Conservation (phyloP, 1,140 invertebrate genomes). For the Diorhabda elongata region DNA sequence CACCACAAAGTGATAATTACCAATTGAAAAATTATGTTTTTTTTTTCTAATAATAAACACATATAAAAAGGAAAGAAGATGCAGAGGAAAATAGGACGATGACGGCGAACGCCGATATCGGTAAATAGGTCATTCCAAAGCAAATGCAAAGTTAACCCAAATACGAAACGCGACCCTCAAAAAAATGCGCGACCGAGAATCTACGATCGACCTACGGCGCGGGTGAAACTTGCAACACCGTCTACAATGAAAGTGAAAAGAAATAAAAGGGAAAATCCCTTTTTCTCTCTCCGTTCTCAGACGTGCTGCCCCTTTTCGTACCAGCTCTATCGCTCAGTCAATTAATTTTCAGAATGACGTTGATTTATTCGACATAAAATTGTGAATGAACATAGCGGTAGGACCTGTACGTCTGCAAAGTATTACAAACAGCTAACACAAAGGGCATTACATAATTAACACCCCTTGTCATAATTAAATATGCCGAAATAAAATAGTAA, state of each 20-base stretch:
- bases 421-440: no score
- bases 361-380: background rate
- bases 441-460: no score
- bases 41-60: no score
- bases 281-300: background rate
- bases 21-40: no score
- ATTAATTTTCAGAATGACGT: background rate
- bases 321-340: background rate
- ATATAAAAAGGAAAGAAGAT: no score
- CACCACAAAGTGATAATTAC: no score
- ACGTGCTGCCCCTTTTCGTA: background rate
- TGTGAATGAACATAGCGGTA: background rate
- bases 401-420: no score
- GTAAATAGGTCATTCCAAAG: constrained; percentile 10
- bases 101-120: background rate
- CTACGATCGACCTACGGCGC: background rate
- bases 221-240: background rate
- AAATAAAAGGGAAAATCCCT: background rate
- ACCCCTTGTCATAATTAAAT: no score
- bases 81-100: no score
- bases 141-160: constrained; percentile 13
- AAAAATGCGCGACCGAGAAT: constrained; percentile 6
- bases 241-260: constrained; percentile 2
- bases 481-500: no score
- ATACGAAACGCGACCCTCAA: constrained; percentile 11